Evolutionary conservation across 1,140 invertebrate species (phyloP).

Genomic region (Drosophila setifemur): DNA sequence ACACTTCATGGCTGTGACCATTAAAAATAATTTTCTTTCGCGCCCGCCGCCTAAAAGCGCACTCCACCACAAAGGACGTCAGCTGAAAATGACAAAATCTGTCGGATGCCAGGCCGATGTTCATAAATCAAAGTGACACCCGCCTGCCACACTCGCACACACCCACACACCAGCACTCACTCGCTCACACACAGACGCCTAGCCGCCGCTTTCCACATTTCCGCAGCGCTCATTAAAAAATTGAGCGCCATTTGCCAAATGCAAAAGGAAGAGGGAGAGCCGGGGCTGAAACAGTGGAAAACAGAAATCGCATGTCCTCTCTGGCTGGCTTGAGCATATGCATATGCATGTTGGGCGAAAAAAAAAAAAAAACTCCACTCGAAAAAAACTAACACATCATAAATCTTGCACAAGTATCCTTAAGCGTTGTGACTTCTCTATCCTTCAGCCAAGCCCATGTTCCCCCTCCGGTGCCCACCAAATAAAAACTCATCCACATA

Average conservation of each 20-base stretch:
- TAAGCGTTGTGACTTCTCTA: conserved; percentile 46
- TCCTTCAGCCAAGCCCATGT: conserved; percentile 35
- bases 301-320: conserved; percentile 59
- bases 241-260: conserved; percentile 73
- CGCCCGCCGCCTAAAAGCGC: conserved; percentile 44
- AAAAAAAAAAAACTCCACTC: conserved; percentile 61
- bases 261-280: conserved; percentile 9
- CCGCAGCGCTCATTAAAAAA: conserved; percentile 74
- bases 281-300: conserved; percentile 10
- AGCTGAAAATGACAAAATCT: conserved; percentile 52
- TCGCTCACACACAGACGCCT: not conserved
- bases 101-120: conserved; percentile 58
- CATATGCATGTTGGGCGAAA: conserved; percentile 58
- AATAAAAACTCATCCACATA: conserved; percentile 33
- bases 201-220: conserved; percentile 47
- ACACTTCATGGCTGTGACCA: conserved; percentile 52
- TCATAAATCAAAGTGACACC: conserved; percentile 73
- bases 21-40: conserved; percentile 70
- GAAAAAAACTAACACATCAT: conserved; percentile 72
- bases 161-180: not conserved
- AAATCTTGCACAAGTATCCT: conserved; percentile 79
- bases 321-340: conserved; percentile 52
- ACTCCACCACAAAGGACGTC: conserved; percentile 32
- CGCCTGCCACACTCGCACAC: conserved; percentile 1
- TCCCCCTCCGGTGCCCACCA: conserved; percentile 9